A percentile compares a stretch with the other conserved stretches of the same genome.
These are phyloP conservation scores for Agrypnia vestita DNA, from an alignment of 1,140 invertebrate genomes.

Conservation along the genomic window DNA sequence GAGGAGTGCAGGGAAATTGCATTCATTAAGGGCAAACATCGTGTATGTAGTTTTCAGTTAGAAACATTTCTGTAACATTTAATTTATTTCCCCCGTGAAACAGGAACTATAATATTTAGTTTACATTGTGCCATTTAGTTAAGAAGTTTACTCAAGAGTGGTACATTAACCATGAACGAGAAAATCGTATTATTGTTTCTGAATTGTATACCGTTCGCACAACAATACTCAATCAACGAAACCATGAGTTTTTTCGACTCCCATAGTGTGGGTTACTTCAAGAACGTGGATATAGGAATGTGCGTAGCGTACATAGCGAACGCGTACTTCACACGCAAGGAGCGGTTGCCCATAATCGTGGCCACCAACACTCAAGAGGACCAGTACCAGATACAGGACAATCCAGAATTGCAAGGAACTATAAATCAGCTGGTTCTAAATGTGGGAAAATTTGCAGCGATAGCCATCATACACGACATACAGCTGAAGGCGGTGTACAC, in stretches of 20 bases:
- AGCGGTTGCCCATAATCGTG: slow-evolving; percentile 46
- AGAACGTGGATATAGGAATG: slow-evolving; percentile 5
- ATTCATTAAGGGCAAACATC: too few species aligned
- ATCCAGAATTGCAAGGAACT: slow-evolving; percentile 21
- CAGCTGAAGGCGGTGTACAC: background rate
- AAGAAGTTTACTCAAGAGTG: too few species aligned
- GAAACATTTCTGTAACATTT: too few species aligned
- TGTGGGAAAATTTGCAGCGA: slow-evolving; percentile 33
- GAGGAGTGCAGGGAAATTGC: too few species aligned
- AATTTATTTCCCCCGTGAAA: too few species aligned
- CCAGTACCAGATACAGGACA: background rate
- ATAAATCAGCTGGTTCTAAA: slow-evolving; percentile 40
- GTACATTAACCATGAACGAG: background rate
- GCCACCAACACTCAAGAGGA: slow-evolving; percentile 31
- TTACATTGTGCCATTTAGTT: too few species aligned
- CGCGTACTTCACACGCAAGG: slow-evolving; percentile 32
- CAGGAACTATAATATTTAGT: too few species aligned
- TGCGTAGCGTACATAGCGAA: slow-evolving; percentile 10
- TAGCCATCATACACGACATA: slow-evolving; percentile 28
- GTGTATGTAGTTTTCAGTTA: too few species aligned
- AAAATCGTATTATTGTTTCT: background rate
- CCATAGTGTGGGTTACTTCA: background rate
- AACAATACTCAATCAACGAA: background rate
- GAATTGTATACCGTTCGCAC: slow-evolving; percentile 6
- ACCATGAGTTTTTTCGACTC: background rate